Percentiles rank a stretch among this genome's conserved stretches.
Evolutionary conservation across 2,797 vertebrate species (phyloP).

Genomic region (Ceyx erithaca): DNA sequence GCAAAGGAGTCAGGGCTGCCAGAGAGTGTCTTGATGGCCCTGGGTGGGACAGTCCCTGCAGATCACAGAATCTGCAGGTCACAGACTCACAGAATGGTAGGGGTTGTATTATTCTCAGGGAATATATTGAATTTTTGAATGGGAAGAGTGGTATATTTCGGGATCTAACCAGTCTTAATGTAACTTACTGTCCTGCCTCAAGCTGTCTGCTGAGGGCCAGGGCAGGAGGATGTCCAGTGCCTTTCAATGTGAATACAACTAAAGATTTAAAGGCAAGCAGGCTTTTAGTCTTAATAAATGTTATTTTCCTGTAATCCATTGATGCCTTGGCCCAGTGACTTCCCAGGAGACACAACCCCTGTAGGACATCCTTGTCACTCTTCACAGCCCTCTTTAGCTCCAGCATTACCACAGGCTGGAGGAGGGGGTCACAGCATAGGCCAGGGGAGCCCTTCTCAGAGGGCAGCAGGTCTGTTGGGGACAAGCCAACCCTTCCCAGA

Average conservation of each 20-base stretch:
- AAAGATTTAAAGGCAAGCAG: neutral
- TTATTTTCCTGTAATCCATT: neutral
- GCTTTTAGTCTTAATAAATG: neutral
- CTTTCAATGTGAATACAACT: neutral
- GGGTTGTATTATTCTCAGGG: neutral
- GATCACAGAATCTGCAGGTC: too few species aligned
- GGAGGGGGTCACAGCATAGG: fast-evolving
- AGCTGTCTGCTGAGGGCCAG: neutral
- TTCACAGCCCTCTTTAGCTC: neutral
- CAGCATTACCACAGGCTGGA: fast-evolving
- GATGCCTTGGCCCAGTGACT: too few species aligned
- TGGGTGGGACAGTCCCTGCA: too few species aligned
- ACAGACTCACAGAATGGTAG: neutral
- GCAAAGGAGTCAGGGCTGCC: neutral
- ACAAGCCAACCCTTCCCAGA: neutral
- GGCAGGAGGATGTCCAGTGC: neutral
- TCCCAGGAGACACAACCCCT: fast-evolving
- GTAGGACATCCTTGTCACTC: fast-evolving
- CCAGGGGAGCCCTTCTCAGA: neutral
- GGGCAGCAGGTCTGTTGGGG: neutral
- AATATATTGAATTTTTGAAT: neutral
- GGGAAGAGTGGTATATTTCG: neutral
- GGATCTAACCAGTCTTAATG: neutral
- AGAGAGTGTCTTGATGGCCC: neutral
- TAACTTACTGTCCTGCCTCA: neutral